Evolutionary conservation across 2,797 vertebrate genomes (phyloP).

Genomic region (Alauda arvensis): DNA sequence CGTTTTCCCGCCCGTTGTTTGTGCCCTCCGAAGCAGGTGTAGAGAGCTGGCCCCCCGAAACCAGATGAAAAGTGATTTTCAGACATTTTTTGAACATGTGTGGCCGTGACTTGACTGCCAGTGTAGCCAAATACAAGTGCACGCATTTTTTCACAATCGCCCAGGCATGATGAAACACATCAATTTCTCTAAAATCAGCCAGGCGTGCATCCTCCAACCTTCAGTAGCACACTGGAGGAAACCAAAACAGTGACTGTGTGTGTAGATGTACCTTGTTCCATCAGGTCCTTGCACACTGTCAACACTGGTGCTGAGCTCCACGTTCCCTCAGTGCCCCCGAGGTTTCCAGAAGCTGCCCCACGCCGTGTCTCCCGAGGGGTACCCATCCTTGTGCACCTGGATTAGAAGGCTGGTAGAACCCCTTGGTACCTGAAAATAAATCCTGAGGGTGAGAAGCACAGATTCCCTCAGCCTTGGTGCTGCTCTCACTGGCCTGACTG

Average conservation of each 20-base stretch:
- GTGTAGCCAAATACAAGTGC: accelerated
- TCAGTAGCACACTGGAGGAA: accelerated
- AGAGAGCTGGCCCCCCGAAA: neutral
- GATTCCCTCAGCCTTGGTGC: neutral
- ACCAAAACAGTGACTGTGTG: accelerated
- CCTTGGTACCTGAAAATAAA: neutral
- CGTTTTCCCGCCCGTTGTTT: neutral
- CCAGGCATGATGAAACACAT: accelerated
- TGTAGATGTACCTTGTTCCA: neutral
- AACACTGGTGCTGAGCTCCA: neutral
- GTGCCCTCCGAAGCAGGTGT: neutral
- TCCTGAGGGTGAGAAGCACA: neutral
- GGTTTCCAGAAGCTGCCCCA: neutral
- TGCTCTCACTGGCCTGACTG: neutral
- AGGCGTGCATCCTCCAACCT: neutral
- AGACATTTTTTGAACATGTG: accelerated
- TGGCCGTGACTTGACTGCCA: neutral
- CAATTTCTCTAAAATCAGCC: neutral
- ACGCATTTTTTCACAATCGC: neutral
- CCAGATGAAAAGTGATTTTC: neutral
- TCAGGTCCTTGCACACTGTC: neutral
- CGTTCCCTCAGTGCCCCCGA: accelerated
- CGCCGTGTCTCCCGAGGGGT: accelerated
- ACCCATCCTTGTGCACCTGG: neutral
- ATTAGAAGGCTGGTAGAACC: neutral